Evolutionary conservation across 1,140 invertebrate genomes (phyloP), one percentile per base, ranked within the genome.

Genomic region (Ridgeia piscesae): DNA sequence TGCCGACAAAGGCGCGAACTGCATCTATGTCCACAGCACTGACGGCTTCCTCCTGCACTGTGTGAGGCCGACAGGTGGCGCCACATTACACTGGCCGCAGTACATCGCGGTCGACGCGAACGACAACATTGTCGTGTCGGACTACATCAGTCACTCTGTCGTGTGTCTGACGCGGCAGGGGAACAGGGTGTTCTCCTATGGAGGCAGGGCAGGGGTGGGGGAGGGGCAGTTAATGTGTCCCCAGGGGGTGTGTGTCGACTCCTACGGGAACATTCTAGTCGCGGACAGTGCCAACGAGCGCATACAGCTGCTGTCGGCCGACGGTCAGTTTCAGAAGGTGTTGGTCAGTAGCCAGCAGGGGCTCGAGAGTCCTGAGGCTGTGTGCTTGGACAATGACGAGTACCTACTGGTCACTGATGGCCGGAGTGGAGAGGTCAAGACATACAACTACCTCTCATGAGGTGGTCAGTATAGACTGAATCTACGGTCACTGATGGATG

Each of bases 21-120:
- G 91, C 91, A 48, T 91, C 17, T 91, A 91, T n/a, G 34, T 91
- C 34, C 91, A 91, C 48, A 48, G 42, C 50, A 34, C 35, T 48
- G 42, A 35, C 2, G 91, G 91, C 31, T 42, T 90, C 34, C 34
- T 90, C 17, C 21, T 35, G 89, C 35, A 34, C 34, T 90, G 89
- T 31, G 58, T 77, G 17, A 8, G 17, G 33, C 34, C 89, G 33
- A 90, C 34, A 21, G 34, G 89, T 90, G 89, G 34, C n/a, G 89
- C 35, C 35, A 35, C 35, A 8, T 14, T 90, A 34, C 89, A 90
- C 34, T 90, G 89, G 89, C 89, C 89, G 89, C 89, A 90, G 89
- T 90, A 90, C 89, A 42, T 90, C 34, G 89, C 89, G 21, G 89
- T 90, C 8, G 89, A 90, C n/a, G 89, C 89, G 34, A 35, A 27